Conservation (phyloP, 2,113 vertebrate genomes). For the Eclectus roratus region DNA sequence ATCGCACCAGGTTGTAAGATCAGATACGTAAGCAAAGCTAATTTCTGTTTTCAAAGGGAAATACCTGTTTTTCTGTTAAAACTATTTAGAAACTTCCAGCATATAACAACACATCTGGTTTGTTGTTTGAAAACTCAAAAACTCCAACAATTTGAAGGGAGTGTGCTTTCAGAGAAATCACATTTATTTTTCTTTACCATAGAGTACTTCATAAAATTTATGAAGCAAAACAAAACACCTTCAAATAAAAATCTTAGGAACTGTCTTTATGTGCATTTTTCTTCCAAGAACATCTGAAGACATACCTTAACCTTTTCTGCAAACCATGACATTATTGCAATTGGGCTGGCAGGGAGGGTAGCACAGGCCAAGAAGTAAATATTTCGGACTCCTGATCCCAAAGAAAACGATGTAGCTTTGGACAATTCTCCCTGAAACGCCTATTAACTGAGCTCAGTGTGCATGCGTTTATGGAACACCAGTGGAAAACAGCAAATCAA, state of each 20-base stretch:
- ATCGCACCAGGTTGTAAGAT: neutral
- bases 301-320: neutral
- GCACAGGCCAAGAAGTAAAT: neutral
- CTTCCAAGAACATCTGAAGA: neutral
- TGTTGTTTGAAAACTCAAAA: neutral
- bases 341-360: neutral
- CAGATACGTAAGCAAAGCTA: neutral
- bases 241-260: neutral
- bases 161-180: neutral
- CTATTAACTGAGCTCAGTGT: neutral
- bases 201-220: neutral
- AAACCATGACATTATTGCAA: neutral
- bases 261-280: neutral
- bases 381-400: neutral
- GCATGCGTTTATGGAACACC: neutral
- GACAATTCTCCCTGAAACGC: neutral
- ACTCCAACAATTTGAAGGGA: neutral
- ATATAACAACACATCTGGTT: neutral
- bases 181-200: neutral
- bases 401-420: neutral
- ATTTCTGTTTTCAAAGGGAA: neutral
- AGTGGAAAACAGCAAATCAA: neutral
- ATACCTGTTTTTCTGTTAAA: neutral
- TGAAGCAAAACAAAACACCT: neutral
- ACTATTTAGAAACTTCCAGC: neutral